These are phyloP conservation scores for Macrosiphum euphorbiae DNA, from an alignment of 2,888 invertebrate species.

Conservation along the genomic window DNA sequence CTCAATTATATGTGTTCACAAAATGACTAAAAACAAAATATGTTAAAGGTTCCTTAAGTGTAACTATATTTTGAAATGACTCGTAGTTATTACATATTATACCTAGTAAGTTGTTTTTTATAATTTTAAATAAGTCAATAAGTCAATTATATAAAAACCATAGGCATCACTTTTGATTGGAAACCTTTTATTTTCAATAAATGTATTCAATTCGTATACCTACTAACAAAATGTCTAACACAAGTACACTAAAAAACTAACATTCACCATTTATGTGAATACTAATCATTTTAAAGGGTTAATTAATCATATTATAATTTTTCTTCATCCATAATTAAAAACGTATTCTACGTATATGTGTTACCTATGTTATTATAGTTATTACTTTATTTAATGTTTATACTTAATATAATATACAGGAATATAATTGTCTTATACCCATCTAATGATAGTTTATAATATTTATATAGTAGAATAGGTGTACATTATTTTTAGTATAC, in stretches of 20 bases:
- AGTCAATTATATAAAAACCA: not conserved
- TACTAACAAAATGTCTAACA: not conserved
- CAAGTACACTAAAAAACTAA: not conserved
- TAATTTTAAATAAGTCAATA: not conserved
- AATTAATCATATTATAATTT: not conserved
- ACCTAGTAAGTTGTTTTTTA: not conserved
- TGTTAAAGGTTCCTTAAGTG: not conserved
- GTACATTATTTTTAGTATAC: not conserved
- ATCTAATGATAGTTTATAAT: not conserved
- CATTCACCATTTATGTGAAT: not conserved
- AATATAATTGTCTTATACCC: not conserved
- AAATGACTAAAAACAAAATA: not conserved
- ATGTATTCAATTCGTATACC: not conserved
- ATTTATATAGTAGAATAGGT: not conserved
- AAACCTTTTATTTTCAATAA: not conserved
- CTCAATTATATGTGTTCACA: not conserved
- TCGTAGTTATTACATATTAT: not conserved
- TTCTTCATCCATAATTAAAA: not conserved
- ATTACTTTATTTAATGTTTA: not conserved
- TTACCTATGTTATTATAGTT: not conserved
- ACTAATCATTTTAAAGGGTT: not conserved
- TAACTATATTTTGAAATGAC: not conserved
- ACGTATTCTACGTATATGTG: not conserved
- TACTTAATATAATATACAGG: not conserved
- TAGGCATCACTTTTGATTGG: not conserved